These are phyloP conservation scores for Crotalus adamanteus DNA, from an alignment of 2,797 vertebrate genomes.

Conservation along the genomic window DNA sequence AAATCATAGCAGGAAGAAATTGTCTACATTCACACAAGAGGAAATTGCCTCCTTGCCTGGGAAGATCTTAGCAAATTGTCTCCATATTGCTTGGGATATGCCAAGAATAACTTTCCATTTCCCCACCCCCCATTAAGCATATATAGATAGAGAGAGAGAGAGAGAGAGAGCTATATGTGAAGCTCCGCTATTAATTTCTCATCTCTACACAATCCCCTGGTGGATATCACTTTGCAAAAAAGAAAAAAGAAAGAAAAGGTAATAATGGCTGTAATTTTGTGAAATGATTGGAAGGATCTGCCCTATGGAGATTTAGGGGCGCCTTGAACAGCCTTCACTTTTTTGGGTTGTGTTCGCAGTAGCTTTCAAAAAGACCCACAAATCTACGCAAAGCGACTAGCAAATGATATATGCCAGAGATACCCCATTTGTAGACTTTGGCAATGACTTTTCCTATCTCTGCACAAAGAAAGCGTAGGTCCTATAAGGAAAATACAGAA, in stretches of 20 bases:
- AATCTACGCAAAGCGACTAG: background rate
- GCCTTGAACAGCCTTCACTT: background rate
- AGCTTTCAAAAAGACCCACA: background rate
- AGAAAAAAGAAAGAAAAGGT: background rate
- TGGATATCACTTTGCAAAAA: background rate
- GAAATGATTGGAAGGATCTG: background rate
- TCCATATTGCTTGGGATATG: background rate
- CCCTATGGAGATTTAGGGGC: background rate
- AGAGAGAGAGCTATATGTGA: too few species aligned
- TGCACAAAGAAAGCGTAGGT: background rate
- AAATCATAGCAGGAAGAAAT: background rate
- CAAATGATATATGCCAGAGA: background rate
- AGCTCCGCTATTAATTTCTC: background rate
- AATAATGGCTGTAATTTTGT: conserved; percentile 19
- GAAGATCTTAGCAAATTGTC: too few species aligned
- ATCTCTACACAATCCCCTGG: background rate
- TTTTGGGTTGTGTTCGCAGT: background rate
- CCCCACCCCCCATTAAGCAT: background rate
- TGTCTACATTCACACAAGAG: background rate
- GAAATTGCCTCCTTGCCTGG: background rate
- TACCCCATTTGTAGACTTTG: background rate
- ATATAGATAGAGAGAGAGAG: background rate
- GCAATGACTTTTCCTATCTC: background rate
- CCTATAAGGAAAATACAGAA: background rate
- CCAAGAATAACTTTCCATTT: background rate